These are phyloP conservation scores for Mystacides longicornis DNA, from an alignment of 2,888 invertebrate genomes.

Conservation along the genomic window DNA sequence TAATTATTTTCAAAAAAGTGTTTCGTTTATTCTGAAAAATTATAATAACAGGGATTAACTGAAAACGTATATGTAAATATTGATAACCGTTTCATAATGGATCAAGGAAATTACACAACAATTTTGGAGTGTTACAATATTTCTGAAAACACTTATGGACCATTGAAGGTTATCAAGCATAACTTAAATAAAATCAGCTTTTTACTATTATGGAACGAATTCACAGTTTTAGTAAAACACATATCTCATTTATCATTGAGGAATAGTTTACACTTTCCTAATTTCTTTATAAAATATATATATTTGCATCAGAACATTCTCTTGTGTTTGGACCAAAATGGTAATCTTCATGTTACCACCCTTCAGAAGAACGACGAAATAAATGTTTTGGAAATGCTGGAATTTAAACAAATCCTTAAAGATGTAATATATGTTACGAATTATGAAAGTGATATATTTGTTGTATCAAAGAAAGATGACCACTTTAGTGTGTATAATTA, in stretches of 20 bases:
- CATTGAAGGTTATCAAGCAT: not conserved
- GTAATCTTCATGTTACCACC: conserved; percentile 11
- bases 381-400: conserved; percentile 10
- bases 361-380: conserved; percentile 8
- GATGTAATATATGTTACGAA: conserved; percentile 2
- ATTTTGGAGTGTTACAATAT: conserved; percentile 1
- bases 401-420: conserved; percentile 16
- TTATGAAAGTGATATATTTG: conserved; percentile 9
- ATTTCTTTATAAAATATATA: conserved; percentile 11
- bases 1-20: no score
- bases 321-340: conserved; percentile 16
- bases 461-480: conserved; percentile 9
- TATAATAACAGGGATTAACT: no score
- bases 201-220: conserved; percentile 19
- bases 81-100: no score
- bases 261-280: conserved; percentile 8
- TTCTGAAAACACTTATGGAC: conserved; percentile 1
- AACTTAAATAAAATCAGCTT: not conserved
- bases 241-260: not conserved
- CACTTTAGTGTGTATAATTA: conserved; percentile 9
- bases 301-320: conserved; percentile 15
- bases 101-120: not conserved
- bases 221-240: conserved; percentile 15
- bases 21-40: no score
- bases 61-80: no score